A percentile compares a stretch with the other conserved stretches of the same genome.
Conservation (phyloP, 2,888 invertebrate species). For the Caenorhabditis auriculariae region DNA sequence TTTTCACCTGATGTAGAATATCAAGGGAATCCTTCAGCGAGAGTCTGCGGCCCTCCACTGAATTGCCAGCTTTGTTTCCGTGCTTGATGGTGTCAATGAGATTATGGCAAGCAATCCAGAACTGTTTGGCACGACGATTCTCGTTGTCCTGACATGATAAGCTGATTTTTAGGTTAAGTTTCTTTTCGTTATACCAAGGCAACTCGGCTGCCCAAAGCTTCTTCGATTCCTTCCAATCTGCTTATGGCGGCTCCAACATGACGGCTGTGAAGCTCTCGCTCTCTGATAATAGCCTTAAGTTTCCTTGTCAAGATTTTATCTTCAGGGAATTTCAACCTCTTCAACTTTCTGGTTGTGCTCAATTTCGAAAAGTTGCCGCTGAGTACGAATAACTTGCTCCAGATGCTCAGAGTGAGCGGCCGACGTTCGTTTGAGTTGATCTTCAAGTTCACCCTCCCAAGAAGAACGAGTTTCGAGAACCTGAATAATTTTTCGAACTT, state of each 20-base stretch:
- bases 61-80: conserved; percentile 65
- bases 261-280: conserved; percentile 73
- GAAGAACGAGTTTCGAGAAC: conserved; percentile 19
- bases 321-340: conserved; percentile 22
- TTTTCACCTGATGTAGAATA: conserved; percentile 49
- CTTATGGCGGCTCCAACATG: conserved; percentile 77
- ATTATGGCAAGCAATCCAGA: conserved; percentile 92
- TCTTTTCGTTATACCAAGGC: conserved; percentile 30
- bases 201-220: conserved; percentile 71
- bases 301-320: background rate
- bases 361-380: conserved; percentile 70
- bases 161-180: background rate
- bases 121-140: conserved; percentile 74
- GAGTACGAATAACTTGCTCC: conserved; percentile 70
- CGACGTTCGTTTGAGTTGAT: conserved; percentile 80
- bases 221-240: conserved; percentile 77
- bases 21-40: conserved; percentile 47
- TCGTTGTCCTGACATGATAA: conserved; percentile 62
- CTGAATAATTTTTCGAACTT: conserved; percentile 12
- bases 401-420: conserved; percentile 79
- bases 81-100: conserved; percentile 75
- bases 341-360: conserved; percentile 68
- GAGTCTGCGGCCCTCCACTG: conserved; percentile 56
- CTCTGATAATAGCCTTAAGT: conserved; percentile 71
- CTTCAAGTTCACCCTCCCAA: conserved; percentile 73